Conservation (phyloP, 1,140 invertebrate species). For the Drosophila arawakana region DNA sequence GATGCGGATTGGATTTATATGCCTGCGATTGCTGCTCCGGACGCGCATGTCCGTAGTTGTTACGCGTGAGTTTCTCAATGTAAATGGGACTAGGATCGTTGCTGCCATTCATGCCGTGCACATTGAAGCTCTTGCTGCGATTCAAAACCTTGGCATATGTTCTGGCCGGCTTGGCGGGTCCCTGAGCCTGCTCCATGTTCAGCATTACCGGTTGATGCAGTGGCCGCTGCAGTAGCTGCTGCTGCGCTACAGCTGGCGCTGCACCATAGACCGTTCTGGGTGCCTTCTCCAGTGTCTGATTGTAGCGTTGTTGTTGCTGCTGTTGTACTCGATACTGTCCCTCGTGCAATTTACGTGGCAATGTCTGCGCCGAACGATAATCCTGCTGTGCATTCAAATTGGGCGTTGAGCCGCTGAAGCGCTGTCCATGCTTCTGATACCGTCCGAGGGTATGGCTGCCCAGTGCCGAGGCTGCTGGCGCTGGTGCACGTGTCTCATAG, state of each 20-base stretch:
- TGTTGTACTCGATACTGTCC: slow-evolving; percentile 13
- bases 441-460: slow-evolving; percentile 88
- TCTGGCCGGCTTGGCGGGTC: slow-evolving; percentile 89
- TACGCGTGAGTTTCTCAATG: slow-evolving; percentile 80
- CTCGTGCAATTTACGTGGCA: slow-evolving; percentile 89
- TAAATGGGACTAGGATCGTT: slow-evolving; percentile 84
- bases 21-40: slow-evolving; percentile 65
- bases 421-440: slow-evolving; percentile 90
- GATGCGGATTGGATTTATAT: slow-evolving; percentile 91
- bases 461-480: slow-evolving; percentile 10
- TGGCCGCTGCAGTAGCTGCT: slow-evolving; percentile 83
- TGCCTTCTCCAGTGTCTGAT: slow-evolving; percentile 31
- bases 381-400: slow-evolving; percentile 85
- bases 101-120: slow-evolving; percentile 87
- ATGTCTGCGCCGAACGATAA: slow-evolving; percentile 90
- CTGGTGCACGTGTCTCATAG: slow-evolving; percentile 48
- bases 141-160: slow-evolving; percentile 90
- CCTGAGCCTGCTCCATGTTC: slow-evolving; percentile 62
- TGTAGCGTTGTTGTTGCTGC: slow-evolving; percentile 13
- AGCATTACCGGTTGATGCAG: slow-evolving; percentile 23
- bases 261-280: slow-evolving; percentile 6
- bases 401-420: slow-evolving; percentile 85
- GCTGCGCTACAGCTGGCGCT: not conserved
- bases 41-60: slow-evolving; percentile 62
- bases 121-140: slow-evolving; percentile 94